Conservation (phyloP, 2,797 vertebrate genomes). For the Petrocephalus sullivani region DNA sequence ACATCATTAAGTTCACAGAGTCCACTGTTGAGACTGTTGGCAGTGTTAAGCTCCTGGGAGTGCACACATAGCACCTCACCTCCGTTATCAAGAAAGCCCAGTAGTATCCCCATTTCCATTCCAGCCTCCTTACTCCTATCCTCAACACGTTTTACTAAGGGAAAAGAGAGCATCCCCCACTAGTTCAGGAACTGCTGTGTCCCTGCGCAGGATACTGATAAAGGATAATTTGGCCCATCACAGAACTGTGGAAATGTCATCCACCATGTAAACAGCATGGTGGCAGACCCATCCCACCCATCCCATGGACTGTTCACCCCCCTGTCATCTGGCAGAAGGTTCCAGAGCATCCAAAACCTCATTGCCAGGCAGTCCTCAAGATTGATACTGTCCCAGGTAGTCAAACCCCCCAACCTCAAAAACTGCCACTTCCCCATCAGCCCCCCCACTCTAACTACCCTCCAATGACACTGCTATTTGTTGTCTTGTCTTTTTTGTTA, state of each 20-base stretch:
- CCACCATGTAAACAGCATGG: no score
- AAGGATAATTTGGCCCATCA: no score
- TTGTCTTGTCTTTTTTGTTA: not conserved
- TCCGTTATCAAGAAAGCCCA: not conserved
- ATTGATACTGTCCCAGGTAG: not conserved
- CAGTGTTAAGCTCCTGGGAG: not conserved
- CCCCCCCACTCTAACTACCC: not conserved
- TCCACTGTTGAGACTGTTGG: not conserved
- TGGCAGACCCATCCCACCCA: no score
- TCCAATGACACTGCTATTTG: not conserved
- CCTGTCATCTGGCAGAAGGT: not conserved
- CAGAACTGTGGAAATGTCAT: no score
- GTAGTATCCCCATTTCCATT: not conserved
- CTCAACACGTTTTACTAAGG: not conserved
- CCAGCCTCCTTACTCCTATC: not conserved
- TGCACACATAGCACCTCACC: not conserved
- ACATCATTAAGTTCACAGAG: not conserved
- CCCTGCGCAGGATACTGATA: no score
- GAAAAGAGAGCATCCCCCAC: not conserved
- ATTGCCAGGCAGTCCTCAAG: not conserved
- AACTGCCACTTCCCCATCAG: not conserved
- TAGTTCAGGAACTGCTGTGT: not conserved
- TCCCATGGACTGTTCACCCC: no score
- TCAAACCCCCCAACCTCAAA: not conserved
- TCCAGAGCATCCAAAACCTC: not conserved